A percentile compares a stretch with the other conserved stretches of the same genome.
These are phyloP conservation scores for Gallinago jamesoni DNA, from an alignment of 2,113 vertebrate species.

Conservation along the genomic window DNA sequence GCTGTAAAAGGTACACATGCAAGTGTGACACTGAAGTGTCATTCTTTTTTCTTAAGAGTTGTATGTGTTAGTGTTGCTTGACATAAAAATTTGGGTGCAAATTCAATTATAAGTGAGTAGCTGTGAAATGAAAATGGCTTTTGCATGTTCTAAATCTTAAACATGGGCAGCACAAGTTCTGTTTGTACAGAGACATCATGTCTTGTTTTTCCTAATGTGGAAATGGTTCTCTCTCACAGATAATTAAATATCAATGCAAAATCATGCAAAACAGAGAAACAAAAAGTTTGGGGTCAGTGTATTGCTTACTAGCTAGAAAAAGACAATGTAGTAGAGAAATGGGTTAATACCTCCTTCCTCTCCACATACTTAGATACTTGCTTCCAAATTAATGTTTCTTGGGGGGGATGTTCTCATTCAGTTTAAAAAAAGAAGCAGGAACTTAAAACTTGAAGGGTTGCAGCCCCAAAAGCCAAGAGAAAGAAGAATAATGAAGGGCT, in stretches of 20 bases:
- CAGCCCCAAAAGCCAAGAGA: neutral
- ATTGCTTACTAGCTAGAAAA: neutral
- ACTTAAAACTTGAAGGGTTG: neutral
- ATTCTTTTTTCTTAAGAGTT: neutral
- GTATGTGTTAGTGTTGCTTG: neutral
- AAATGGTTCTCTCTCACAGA: neutral
- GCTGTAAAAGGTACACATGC: neutral
- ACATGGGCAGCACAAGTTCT: neutral
- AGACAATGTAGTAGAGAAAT: neutral
- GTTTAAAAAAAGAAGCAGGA: slow-evolving; percentile 22
- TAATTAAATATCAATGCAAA: neutral
- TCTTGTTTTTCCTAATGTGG: neutral
- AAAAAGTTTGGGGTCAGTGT: neutral
- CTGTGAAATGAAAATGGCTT: neutral
- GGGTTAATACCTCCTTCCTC: neutral
- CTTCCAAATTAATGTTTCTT: neutral
- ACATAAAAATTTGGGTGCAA: neutral
- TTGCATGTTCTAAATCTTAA: neutral
- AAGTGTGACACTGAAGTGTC: neutral
- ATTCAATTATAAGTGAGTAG: neutral
- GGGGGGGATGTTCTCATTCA: neutral
- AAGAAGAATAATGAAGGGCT: neutral
- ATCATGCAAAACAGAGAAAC: neutral
- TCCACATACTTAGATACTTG: neutral
- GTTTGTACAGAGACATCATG: neutral